Percentiles rank a stretch among this genome's conserved stretches.
These are phyloP conservation scores for Pandemis heparana DNA, from an alignment of 2,888 invertebrate genomes.

Conservation along the genomic window DNA sequence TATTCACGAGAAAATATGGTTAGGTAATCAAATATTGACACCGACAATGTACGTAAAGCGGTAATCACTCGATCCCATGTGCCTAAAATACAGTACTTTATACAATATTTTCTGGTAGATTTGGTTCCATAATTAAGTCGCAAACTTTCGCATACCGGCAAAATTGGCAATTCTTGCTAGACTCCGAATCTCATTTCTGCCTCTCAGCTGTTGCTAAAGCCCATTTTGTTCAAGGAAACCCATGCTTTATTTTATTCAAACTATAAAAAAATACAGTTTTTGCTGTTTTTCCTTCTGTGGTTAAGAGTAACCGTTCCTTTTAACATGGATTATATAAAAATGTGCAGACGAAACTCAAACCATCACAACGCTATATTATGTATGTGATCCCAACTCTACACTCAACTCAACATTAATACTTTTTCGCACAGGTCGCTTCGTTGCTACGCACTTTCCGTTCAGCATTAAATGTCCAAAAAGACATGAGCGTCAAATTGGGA, in stretches of 20 bases:
- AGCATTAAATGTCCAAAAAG: no score
- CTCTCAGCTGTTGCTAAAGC: background rate
- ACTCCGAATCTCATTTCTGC: background rate
- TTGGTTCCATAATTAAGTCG: background rate
- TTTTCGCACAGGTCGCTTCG: no score
- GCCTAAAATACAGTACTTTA: background rate
- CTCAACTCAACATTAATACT: no score
- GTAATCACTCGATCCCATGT: background rate
- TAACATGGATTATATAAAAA: no score
- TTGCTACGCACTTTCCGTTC: no score
- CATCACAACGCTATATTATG: no score
- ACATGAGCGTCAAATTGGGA: no score
- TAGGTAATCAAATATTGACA: background rate
- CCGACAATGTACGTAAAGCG: background rate
- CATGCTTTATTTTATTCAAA: background rate
- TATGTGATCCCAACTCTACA: no score
- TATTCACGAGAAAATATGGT: background rate
- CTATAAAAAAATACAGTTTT: background rate
- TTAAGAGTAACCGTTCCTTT: no score
- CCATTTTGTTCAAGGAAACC: background rate
- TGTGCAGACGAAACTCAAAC: no score
- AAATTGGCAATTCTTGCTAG: conserved; percentile 3
- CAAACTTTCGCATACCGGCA: background rate
- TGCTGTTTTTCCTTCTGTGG: no score
- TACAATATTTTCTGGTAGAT: background rate